A percentile compares a stretch with the other conserved stretches of the same genome.
Evolutionary conservation across 2,797 vertebrate species (phyloP).

Genomic region (Enteromius treurensis): DNA sequence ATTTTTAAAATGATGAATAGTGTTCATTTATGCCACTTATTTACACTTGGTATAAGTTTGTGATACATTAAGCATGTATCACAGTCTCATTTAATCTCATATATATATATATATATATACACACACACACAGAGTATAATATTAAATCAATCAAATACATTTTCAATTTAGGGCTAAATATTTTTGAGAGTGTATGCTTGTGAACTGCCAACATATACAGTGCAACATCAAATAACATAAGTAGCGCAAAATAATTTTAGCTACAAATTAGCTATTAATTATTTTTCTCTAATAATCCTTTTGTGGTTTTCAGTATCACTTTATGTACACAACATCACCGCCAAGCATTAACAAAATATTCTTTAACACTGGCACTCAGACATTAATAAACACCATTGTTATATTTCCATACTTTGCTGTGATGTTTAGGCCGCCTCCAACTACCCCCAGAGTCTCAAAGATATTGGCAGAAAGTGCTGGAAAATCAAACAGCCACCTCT

Average conservation of each 20-base stretch:
- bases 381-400: background rate
- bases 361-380: background rate
- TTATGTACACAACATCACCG: background rate
- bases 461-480: conserved; percentile 2
- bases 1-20: background rate
- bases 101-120: no score
- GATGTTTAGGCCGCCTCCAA: background rate
- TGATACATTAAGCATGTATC: background rate
- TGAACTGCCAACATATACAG: background rate
- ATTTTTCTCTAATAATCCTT: background rate
- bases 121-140: no score
- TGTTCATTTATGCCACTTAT: background rate
- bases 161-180: background rate
- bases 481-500: conserved; percentile 15
- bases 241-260: background rate
- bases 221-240: background rate
- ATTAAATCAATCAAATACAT: background rate
- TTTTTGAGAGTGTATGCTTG: background rate
- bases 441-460: conserved; percentile 1
- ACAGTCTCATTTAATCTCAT: no score
- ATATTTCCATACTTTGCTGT: conserved; percentile 8
- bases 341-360: background rate
- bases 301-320: background rate
- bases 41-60: background rate
- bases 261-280: no score